Base-by-base conservation (phyloP, 2,888 invertebrate species). In the Germaria angustata region DNA sequence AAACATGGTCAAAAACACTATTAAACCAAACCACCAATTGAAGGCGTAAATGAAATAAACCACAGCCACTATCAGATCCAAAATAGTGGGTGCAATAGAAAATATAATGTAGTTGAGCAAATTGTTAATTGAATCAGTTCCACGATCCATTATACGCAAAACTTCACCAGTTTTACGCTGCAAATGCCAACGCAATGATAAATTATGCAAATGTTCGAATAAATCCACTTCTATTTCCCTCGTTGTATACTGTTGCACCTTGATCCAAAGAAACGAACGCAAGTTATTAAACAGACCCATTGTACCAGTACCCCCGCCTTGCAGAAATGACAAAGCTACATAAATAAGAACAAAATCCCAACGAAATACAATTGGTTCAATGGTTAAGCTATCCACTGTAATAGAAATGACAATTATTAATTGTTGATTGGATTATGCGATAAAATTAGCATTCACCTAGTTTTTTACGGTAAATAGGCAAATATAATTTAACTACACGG, bases 141-240 rank as follows among this genome's bases (percentile, higher is more conserved):
- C 99, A 82, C 99, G 93, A 92, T 99, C 99, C 96, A 99, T 98
- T 0, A 99, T 95, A 39, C 98, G 93, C 1, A 99, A 92, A 0
- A 99, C 98, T 92, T 99, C 99, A 1, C 99, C 99, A 0, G 99
- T 99, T 92, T 99, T 99, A 11, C 99, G 92, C 1, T 95, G 94
- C 39, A 99, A 92, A 91, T 99, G 99, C 99, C 99, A 99, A 24
- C 96, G 93, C 61, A 99, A 92, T 4, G 98, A 98, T 71, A 99
- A 91, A 76, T 95, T 93, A 90, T 99, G 99, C 15, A 99, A 93
- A 91, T 99, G 98, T 55, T 94, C 93, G 90, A 96, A 98, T 36
- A 98, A 92, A 88, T 95, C 95, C 80, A 97, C 93, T 93, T 98
- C 96, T 72, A 98, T 94, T 92, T 98, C 97, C 83, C 98, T 86